These are phyloP conservation scores for Solea senegalensis DNA, from an alignment of 2,113 vertebrate genomes.

Conservation along the genomic window DNA sequence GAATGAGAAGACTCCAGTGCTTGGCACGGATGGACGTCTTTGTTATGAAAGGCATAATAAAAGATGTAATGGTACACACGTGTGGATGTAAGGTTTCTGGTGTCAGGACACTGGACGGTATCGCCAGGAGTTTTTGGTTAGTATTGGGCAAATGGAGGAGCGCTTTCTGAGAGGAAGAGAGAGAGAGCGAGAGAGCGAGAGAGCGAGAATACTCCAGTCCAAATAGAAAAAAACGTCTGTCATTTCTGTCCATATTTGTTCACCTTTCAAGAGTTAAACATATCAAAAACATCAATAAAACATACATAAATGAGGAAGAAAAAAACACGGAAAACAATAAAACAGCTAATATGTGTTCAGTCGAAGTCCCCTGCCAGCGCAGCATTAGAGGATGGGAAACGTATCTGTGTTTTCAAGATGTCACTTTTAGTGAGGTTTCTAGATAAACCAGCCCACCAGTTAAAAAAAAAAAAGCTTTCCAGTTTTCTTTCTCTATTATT, in stretches of 20 bases:
- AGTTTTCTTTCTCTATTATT: constrained; percentile 39
- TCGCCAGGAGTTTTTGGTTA: constrained; percentile 15
- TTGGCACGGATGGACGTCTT: constrained; percentile 10
- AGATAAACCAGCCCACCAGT: constrained; percentile 9
- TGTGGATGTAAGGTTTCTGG: constrained; percentile 48
- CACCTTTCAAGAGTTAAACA: constrained; percentile 58
- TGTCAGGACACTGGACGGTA: constrained; percentile 47
- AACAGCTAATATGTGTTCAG: constrained; percentile 62
- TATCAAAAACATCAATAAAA: constrained; percentile 39
- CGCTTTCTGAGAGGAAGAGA: constrained; percentile 15
- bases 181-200: no score
- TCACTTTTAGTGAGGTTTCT: not conserved
- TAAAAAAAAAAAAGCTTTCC: constrained; percentile 34
- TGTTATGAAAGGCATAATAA: constrained; percentile 43
- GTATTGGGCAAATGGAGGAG: constrained; percentile 36
- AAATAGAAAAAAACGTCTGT: constrained; percentile 36
- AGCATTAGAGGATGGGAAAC: constrained; percentile 36
- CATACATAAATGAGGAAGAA: constrained; percentile 37
- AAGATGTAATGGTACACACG: constrained; percentile 22
- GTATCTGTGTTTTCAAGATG: constrained; percentile 1
- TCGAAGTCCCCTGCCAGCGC: constrained; percentile 56
- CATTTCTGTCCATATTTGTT: constrained; percentile 72
- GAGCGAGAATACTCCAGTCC: constrained; percentile 16
- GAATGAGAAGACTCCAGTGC: constrained; percentile 13
- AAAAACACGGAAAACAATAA: constrained; percentile 32